phyloP scores from a whole-genome alignment of 1,140 invertebrate species.

The Drosophila takahashii region DNA sequence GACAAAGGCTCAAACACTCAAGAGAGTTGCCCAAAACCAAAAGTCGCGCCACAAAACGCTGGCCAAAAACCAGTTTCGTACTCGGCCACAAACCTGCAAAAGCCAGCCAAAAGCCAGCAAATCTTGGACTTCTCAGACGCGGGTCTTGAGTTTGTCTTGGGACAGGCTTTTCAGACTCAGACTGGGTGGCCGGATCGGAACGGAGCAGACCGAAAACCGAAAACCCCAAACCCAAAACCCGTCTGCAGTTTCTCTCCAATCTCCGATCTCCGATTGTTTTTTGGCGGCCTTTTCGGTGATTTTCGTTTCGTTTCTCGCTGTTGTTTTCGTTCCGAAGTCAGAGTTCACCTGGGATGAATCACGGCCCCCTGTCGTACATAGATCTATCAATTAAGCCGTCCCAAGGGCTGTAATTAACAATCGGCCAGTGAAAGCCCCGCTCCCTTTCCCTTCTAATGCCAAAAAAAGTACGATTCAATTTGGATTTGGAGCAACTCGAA shows the following conservation, averaged over 20 bases:
- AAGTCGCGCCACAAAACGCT: constrained; percentile 47
- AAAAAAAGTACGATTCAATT: constrained; percentile 35
- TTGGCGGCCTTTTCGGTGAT: constrained; percentile 41
- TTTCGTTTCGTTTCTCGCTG: constrained; percentile 7
- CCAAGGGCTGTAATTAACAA: constrained; percentile 37
- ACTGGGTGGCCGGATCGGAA: constrained; percentile 10
- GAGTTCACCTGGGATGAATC: constrained; percentile 32
- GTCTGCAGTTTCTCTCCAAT: constrained; percentile 12
- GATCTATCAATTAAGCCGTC: constrained; percentile 44
- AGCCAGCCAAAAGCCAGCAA: constrained; percentile 18
- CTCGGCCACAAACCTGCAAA: constrained; percentile 64
- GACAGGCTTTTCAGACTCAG: constrained; percentile 1
- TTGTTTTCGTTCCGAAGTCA: constrained; percentile 34
- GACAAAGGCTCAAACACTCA: constrained; percentile 64
- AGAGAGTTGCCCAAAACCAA: constrained; percentile 63
- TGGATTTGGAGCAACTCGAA: constrained; percentile 41
- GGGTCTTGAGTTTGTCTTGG: neutral
- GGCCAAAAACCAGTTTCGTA: constrained; percentile 57
- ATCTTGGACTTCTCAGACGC: constrained; percentile 16
- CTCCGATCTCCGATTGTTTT: constrained; percentile 10
- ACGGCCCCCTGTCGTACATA: neutral
- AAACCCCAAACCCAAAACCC: constrained; percentile 30
- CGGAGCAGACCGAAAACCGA: constrained; percentile 5
- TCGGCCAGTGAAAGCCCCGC: constrained; percentile 31
- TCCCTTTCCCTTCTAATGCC: constrained; percentile 35